phyloP scores from a whole-genome alignment of 2,113 vertebrate genomes.

The Istiophorus platypterus region DNA sequence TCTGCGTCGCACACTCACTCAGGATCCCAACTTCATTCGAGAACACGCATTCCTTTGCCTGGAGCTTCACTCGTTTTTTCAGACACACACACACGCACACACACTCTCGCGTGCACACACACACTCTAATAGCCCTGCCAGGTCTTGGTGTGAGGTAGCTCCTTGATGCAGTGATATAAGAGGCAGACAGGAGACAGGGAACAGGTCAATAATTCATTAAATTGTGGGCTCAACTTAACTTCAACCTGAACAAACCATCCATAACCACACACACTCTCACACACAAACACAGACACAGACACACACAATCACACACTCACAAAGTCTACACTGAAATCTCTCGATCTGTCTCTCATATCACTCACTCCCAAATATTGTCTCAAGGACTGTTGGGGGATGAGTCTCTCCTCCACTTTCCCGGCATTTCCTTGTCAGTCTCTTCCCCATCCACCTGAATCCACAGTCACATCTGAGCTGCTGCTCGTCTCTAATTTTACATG shows the following conservation, averaged over 20 bases:
- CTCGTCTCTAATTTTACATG: neutral
- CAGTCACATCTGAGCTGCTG: neutral
- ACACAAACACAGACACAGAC: slow-evolving; percentile 32
- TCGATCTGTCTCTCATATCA: slow-evolving; percentile 20
- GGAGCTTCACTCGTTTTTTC: neutral
- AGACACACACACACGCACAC: neutral
- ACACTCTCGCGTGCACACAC: slow-evolving; percentile 32
- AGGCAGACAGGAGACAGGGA: slow-evolving; percentile 56
- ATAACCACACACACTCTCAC: slow-evolving; percentile 19
- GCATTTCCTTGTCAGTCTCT: neutral
- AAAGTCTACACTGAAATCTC: neutral
- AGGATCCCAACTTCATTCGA: slow-evolving; percentile 10
- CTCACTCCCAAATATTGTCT: slow-evolving; percentile 48
- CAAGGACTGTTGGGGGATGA: slow-evolving; percentile 22
- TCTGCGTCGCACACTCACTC: neutral
- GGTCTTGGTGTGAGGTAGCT: slow-evolving; percentile 48
- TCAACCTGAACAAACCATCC: slow-evolving; percentile 70
- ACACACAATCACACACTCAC: slow-evolving; percentile 28
- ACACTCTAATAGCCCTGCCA: slow-evolving; percentile 37
- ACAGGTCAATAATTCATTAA: slow-evolving; percentile 79
- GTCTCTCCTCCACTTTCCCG: slow-evolving; percentile 5
- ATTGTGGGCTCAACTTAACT: slow-evolving; percentile 63
- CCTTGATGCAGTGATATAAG: slow-evolving; percentile 66
- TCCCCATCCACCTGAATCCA: neutral
- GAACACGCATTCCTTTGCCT: slow-evolving; percentile 1